phyloP scores from a whole-genome alignment of 2,113 vertebrate species.

The rat (Rattus norvegicus) region GRCr8 NC_086021.1:71087501-71088000 shows the following conservation, averaged over 20 bases:
- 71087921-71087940: neutral
- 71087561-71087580: neutral
- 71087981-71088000: too few species aligned
- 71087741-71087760: neutral
- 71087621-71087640: neutral
- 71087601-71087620: neutral
- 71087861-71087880: neutral
- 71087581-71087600: neutral
- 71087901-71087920: neutral
- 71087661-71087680: neutral
- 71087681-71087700: constrained; percentile 11
- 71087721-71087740: neutral
- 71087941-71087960: neutral
- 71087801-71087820: neutral
- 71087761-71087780: constrained; percentile 5
- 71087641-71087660: neutral
- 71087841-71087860: neutral
- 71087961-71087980: too few species aligned
- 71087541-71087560: neutral
- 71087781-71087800: neutral
- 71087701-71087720: constrained; percentile 32
- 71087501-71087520: neutral
- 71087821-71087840: neutral
- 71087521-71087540: neutral
- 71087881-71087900: constrained; percentile 24